Evolutionary conservation across 1,140 invertebrate genomes (phyloP), one percentile per base, ranked within the genome.

Genomic region (Hylaeus volcanicus): DNA sequence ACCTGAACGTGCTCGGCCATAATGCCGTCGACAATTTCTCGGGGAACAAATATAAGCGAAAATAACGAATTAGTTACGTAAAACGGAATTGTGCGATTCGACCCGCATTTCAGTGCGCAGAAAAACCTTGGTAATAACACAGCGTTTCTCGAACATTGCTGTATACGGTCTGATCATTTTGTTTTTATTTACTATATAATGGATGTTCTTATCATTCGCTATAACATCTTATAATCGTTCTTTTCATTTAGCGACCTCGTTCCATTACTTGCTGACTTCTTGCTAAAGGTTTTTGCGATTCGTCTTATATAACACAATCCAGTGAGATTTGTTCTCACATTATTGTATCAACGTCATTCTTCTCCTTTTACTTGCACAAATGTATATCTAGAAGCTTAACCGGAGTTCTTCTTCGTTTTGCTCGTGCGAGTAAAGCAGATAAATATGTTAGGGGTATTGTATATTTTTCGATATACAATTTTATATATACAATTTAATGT

Each of bases 41-140:
- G 12, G 12, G 37, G 15, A 66, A 9, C 5, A 48, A 66, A 48
- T 26, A 8, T 48, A 66, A 15, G 64, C 41, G 56, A 58, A 77
- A 77, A 60, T 48, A 14, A 70, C 14, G 65, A 58, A 51, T n/a
- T 14, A n/a, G 37, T 77, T 70, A 77, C 74, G 74, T 77, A 77
- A 77, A 70, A 45, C 51, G 11, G 14, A 55, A 26, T 66, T 12
- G 4, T 26, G 3, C 51, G 61, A 75, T 75, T 75, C 61, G 61
- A 26, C 48, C 11, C 26, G 65, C 55, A 26, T 77, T 70, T 77
- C 43, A 58, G 39, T 70, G 43, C 0, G 45, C 9, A 12, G 43
- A 77, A 77, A 77, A 77, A 77, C 65, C 14, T 45, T 56, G 14
- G 74, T 53, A 66, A 12, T 76, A 39, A 56, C 12, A 41, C 37